Base-by-base conservation (phyloP, 2,113 vertebrate genomes). In the Tauraco erythrolophus region DNA sequence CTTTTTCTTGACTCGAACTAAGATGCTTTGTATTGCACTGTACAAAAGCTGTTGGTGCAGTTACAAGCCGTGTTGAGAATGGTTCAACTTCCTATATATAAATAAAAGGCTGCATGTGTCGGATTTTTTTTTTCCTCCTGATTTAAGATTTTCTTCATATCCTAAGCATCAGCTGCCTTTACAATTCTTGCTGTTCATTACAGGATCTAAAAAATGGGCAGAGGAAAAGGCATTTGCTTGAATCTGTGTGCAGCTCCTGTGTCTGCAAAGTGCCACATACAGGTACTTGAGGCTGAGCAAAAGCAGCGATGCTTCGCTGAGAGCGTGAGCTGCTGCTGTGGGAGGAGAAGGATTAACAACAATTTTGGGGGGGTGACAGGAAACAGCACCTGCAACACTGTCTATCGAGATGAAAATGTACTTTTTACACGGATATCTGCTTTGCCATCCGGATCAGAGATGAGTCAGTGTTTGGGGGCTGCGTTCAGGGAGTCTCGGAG, bases 1-100 rank as follows among this genome's bases (percentile, higher is more conserved):
- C 39, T 35, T 11, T 60, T 65, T 30, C 10, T n/a, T 45, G 27
- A 8, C 57, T 80, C 33, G 15, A 28, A 48, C 10, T 19, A 6
- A 23, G 43, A 48, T 46, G 64, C n/a, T 71, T 7, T 3, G 15
- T 24, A 2, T 45, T 0, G 2, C 21, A 0, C 28, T 18, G 41
- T 8, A 7, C 11, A 25, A 19, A 50, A 74, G 33, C 58, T 45
- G 51, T n/a, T 66, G 2, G 0, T 11, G 46, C 24, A 41, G 51
- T 5, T 7, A 5, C 0, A 4, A 25, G 23, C 31, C 11, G 0
- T 11, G 22, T 3, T 17, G 41, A 17, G 79, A 30, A 22, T 14
- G 60, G 48, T 28, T 70, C 50, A 22, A 45, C n/a, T 64, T 19
- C 64, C 17, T 3, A 0, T 12, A 2, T 4, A 8, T 33, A 28